phyloP scores from a whole-genome alignment of 2,113 vertebrate genomes.

The Geothlypis trichas region DNA sequence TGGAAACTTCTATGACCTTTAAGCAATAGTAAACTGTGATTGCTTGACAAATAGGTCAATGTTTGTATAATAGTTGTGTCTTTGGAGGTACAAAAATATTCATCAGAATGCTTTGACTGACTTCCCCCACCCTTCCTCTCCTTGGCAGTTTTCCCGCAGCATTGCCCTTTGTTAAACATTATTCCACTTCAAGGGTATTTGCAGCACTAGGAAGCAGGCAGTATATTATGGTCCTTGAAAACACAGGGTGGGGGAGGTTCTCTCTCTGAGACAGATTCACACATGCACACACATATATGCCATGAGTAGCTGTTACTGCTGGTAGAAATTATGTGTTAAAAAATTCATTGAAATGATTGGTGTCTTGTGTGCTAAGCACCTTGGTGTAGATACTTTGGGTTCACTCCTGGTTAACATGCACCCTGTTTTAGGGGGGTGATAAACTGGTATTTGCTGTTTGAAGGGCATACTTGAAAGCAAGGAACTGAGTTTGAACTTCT shows the following conservation, averaged over 20 bases:
- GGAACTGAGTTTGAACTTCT: slow-evolving; percentile 68
- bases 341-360: not conserved
- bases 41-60: slow-evolving; percentile 56
- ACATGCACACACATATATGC: not conserved
- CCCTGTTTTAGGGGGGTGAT: slow-evolving; percentile 12
- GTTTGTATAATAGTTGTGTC: slow-evolving; percentile 55
- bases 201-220: slow-evolving; percentile 63
- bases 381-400: not conserved
- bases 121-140: slow-evolving; percentile 42
- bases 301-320: not conserved
- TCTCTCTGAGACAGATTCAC: not conserved
- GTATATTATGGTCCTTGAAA: slow-evolving; percentile 42
- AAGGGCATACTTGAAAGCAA: slow-evolving; percentile 60
- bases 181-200: slow-evolving; percentile 65
- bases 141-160: slow-evolving; percentile 31
- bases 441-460: slow-evolving; percentile 64
- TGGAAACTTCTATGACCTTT: slow-evolving; percentile 49
- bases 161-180: slow-evolving; percentile 67
- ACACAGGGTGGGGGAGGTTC: not conserved
- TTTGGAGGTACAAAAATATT: slow-evolving; percentile 61
- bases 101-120: slow-evolving; percentile 35
- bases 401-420: slow-evolving; percentile 25
- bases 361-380: not conserved
- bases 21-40: slow-evolving; percentile 53
- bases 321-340: not conserved